A percentile compares a stretch with the other conserved stretches of the same genome.
Conservation (phyloP, 2,113 vertebrate genomes). For the Neopipo cinnamomea region DNA sequence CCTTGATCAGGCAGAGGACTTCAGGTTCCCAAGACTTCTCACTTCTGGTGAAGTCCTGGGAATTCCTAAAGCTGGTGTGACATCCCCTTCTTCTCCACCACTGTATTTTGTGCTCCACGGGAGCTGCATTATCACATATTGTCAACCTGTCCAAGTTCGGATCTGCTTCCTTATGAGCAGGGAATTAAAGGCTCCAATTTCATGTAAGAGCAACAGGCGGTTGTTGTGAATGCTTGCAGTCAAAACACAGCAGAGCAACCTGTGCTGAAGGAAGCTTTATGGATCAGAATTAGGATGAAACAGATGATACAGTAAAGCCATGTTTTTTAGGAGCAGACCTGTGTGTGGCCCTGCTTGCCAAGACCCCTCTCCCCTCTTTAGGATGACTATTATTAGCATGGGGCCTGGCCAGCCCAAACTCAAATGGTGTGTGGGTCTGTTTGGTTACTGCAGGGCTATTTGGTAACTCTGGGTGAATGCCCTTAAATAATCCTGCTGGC, state of each 20-base stretch:
- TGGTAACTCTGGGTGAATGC: neutral
- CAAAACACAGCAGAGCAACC: neutral
- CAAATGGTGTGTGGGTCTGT: neutral
- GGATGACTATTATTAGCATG: neutral
- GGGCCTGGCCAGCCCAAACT: neutral
- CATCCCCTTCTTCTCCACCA: neutral
- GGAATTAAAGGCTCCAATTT: neutral
- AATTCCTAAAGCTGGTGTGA: neutral
- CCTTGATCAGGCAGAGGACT: neutral
- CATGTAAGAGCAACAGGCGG: neutral
- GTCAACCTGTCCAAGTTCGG: neutral
- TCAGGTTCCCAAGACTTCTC: neutral
- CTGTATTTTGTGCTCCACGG: neutral
- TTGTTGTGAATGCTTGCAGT: neutral
- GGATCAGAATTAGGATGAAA: neutral
- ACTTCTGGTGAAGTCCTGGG: neutral
- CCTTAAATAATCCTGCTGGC: neutral
- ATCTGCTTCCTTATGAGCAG: neutral
- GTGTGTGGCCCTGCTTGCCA: neutral
- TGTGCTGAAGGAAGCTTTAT: neutral
- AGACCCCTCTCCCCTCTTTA: neutral
- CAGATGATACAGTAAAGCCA: neutral
- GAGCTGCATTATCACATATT: neutral
- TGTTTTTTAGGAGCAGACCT: neutral
- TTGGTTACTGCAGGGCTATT: neutral